Conservation (phyloP, 2,888 invertebrate species). For the Scaptomyza parva region DNA sequence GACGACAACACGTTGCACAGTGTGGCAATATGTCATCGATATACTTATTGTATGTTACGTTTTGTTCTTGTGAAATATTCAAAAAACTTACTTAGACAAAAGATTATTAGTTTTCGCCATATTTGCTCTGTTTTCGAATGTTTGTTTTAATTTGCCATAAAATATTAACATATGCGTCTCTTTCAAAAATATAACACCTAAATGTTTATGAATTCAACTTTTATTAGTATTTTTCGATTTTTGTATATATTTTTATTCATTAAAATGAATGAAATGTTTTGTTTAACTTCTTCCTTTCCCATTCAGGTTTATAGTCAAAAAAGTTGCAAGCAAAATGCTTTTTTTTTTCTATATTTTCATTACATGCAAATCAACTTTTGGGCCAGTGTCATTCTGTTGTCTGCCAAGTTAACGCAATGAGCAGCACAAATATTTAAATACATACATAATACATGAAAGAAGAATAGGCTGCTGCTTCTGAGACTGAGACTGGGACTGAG, state of each 20-base stretch:
- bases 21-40: constrained; percentile 30
- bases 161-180: background rate
- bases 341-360: background rate
- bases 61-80: background rate
- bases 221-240: too few species aligned
- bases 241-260: too few species aligned
- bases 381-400: constrained; percentile 17
- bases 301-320: too few species aligned
- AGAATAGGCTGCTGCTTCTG: constrained; percentile 22
- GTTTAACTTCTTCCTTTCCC: too few species aligned
- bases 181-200: background rate
- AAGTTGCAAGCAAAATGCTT: too few species aligned
- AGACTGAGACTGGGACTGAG: background rate
- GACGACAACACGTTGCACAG: constrained; percentile 27
- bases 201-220: background rate
- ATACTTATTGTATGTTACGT: background rate
- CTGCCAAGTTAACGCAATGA: constrained; percentile 34
- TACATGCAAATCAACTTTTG: background rate
- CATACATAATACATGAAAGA: constrained; percentile 25
- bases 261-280: too few species aligned
- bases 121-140: background rate
- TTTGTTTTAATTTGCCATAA: background rate
- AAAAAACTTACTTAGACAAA: background rate
- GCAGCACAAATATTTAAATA: constrained; percentile 47
- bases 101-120: background rate